Conservation (phyloP, 2,113 vertebrate species). For the Rhadina sibilatrix region DNA sequence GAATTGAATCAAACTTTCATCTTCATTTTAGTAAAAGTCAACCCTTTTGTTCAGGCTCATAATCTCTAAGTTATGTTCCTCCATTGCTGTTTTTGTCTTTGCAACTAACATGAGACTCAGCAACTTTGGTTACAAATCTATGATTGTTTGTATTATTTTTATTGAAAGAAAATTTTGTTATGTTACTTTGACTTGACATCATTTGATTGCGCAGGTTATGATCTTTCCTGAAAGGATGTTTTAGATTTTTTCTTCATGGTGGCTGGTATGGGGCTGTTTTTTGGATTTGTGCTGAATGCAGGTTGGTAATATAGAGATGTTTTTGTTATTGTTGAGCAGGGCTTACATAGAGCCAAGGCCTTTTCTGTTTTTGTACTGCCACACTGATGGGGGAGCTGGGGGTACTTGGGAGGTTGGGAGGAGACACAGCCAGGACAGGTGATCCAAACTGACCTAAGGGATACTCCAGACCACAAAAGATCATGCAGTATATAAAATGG, state of each 20-base stretch:
- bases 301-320: fast-evolving
- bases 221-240: neutral
- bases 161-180: neutral
- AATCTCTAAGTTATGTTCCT: neutral
- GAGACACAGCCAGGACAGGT: neutral
- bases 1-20: neutral
- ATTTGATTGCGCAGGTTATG: neutral
- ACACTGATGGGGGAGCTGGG: fast-evolving
- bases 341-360: neutral
- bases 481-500: neutral
- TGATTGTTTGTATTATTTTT: neutral
- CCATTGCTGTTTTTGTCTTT: neutral
- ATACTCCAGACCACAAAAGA: neutral
- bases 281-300: neutral
- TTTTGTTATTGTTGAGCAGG: neutral
- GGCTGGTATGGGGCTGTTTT: neutral
- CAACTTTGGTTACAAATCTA: neutral
- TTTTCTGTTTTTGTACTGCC: neutral
- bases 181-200: neutral
- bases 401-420: fast-evolving
- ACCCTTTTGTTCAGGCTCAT: neutral
- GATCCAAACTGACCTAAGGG: neutral
- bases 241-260: neutral
- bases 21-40: neutral
- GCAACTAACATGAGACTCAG: neutral